A percentile compares a stretch with the other conserved stretches of the same genome.
These are phyloP conservation scores for Rhinopomastus cyanomelas DNA, from an alignment of 2,113 vertebrate genomes.

Conservation along the genomic window DNA sequence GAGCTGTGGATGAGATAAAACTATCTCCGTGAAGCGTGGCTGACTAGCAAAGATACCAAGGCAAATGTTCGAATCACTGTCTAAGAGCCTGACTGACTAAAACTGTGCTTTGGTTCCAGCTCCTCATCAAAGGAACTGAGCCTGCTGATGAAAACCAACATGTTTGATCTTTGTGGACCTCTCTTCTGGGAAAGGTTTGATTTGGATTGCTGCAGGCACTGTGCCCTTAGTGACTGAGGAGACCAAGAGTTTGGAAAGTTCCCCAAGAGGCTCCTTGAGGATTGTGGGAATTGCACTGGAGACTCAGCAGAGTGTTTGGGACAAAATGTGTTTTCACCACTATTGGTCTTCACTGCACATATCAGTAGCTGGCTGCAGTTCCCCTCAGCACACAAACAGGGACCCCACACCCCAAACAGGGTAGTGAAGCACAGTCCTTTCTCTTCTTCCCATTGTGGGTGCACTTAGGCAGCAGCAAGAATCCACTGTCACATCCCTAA, in stretches of 20 bases:
- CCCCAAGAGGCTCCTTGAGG: not conserved
- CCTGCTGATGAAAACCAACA: not conserved
- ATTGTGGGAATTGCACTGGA: not conserved
- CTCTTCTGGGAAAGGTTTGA: not conserved
- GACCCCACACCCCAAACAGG: not conserved
- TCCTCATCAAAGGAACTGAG: not conserved
- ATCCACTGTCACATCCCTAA: not conserved
- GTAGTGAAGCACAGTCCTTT: not conserved
- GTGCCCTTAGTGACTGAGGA: not conserved
- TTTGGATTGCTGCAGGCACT: not conserved
- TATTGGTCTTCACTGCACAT: not conserved
- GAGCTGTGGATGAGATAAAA: conserved; percentile 4
- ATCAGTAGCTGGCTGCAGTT: not conserved
- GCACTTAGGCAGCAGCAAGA: not conserved
- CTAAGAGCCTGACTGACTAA: not conserved
- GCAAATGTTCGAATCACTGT: not conserved
- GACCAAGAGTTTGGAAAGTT: not conserved
- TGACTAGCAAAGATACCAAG: not conserved
- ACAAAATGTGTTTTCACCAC: not conserved
- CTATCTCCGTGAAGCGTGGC: not conserved
- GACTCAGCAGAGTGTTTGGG: not conserved
- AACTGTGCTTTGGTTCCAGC: not conserved
- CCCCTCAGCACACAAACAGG: not conserved
- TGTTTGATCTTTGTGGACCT: not conserved
- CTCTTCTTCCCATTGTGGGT: not conserved